phyloP scores from a whole-genome alignment of 1,140 invertebrate species.

The Drosophila quadrilineata region DNA sequence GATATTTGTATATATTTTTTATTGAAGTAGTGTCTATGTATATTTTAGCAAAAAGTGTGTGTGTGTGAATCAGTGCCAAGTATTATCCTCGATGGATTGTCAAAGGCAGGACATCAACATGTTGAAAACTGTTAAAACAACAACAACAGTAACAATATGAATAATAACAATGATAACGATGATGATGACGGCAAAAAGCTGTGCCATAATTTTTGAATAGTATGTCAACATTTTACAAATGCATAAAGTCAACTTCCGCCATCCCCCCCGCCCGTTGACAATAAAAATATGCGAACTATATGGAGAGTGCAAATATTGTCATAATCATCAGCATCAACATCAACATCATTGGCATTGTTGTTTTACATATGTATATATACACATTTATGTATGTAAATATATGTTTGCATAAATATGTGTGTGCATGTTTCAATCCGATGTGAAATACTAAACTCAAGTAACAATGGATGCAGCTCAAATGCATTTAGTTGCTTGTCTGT shows the following conservation, averaged over 20 bases:
- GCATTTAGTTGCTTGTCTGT: conserved; percentile 34
- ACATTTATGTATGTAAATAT: conserved; percentile 7
- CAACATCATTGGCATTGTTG: conserved; percentile 59
- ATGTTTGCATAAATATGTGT: conserved; percentile 23
- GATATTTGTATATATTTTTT: conserved; percentile 5
- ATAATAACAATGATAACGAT: conserved; percentile 15
- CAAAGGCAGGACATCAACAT: conserved; percentile 13
- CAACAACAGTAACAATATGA: conserved; percentile 19
- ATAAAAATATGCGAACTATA: conserved; percentile 31
- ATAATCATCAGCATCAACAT: conserved; percentile 75
- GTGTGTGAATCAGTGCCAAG: conserved; percentile 21
- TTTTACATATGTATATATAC: conserved; percentile 27
- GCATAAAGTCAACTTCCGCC: conserved; percentile 75
- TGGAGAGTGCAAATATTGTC: conserved; percentile 72
- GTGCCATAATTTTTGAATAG: conserved; percentile 77
- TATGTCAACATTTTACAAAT: conserved; percentile 74
- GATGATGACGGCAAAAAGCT: conserved; percentile 46
- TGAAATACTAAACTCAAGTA: conserved; percentile 7
- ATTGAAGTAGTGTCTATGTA: conserved; percentile 9
- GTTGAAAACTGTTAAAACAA: no score
- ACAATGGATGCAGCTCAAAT: conserved; percentile 42
- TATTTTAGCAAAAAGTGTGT: conserved; percentile 37
- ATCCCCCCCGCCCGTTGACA: conserved; percentile 6
- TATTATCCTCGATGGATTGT: conserved; percentile 22
- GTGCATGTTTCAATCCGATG: conserved; percentile 39